Evolutionary conservation across 2,888 invertebrate species (phyloP), one percentile per base, ranked within the genome.

Genomic region (Bellardia bayeri): DNA sequence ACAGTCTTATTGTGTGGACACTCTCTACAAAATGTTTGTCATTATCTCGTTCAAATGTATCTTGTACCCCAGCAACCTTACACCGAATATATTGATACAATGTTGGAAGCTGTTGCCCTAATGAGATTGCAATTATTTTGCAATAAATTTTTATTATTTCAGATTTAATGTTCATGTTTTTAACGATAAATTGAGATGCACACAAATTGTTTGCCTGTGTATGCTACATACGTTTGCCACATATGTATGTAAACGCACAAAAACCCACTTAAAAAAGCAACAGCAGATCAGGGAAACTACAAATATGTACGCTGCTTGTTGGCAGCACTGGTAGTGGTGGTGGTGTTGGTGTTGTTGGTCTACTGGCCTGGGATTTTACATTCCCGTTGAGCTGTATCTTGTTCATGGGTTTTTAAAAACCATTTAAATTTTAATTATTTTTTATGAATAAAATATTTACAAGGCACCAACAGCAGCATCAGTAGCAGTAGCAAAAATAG

Each of bases 81-180:
- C 13, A 14, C 11, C 6, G 9, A 33, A 23, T 30, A 13, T 49
- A 56, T n/a, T 30, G 42, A 30, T 23, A 40, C 23, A 16, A 85
- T 61, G 58, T 16, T 14, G 30, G 49, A 64, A 79, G 75, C 75
- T 87, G 84, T 85, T 82, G 83, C 89, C 89, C 91, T 92, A 92
- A 92, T 92, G 92, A 91, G 92, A 91, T 91, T 91, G 92, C 91
- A 92, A 92, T 92, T 92, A 92, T 91, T 92, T 91, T 92, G 90
- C 84, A 89, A 92, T 92, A 92, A 91, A 92, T 92, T 92, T 90
- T 90, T 90, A 92, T 92, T 91, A 92, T 92, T 91, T 87, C 86
- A 89, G 90, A 91, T 92, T 92, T 92, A 91, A 91, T 90, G 90
- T 87, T 89, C 88, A 86, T 88, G 85, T 71, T 85, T 89, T 87